phyloP scores from a whole-genome alignment of 1,140 invertebrate genomes.

The Apolygus lucorum region DNA sequence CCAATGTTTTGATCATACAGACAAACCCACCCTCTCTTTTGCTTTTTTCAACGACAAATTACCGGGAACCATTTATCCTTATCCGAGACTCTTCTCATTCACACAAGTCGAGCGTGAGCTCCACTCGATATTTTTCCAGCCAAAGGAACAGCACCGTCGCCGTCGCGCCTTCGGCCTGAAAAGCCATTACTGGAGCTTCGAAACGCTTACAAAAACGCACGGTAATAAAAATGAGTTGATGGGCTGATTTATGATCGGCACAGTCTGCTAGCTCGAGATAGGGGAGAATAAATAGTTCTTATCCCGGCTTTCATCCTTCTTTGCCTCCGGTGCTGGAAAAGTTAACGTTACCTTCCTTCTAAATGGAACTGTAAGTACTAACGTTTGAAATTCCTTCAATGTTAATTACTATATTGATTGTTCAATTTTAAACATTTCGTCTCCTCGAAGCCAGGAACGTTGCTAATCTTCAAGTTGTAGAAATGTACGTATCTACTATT shows the following conservation, averaged over 20 bases:
- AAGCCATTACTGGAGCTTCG: neutral
- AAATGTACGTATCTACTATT: neutral
- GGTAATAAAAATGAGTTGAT: slow-evolving; percentile 12
- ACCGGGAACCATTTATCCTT: neutral
- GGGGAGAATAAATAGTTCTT: slow-evolving; percentile 12
- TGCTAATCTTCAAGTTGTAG: neutral
- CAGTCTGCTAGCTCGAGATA: slow-evolving; percentile 12
- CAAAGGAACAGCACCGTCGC: neutral
- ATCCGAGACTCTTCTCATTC: neutral
- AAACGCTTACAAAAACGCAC: slow-evolving; percentile 6
- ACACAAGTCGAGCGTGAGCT: slow-evolving; percentile 6
- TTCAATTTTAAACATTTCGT: too few relatives aligned
- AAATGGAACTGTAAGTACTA: neutral
- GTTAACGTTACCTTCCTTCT: neutral
- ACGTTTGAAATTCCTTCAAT: neutral
- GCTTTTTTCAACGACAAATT: too few relatives aligned
- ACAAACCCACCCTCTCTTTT: too few relatives aligned
- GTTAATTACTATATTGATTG: neutral
- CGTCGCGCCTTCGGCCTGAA: neutral
- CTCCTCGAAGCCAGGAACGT: too few relatives aligned
- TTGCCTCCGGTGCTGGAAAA: neutral
- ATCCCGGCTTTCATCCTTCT: slow-evolving; percentile 10
- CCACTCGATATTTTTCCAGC: neutral
- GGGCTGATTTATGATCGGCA: slow-evolving; percentile 7
- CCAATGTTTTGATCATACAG: too few relatives aligned